Evolutionary conservation across 2,113 vertebrate species (phyloP), one percentile per base, ranked within the genome.

Genomic region (Glareola pratincola): DNA sequence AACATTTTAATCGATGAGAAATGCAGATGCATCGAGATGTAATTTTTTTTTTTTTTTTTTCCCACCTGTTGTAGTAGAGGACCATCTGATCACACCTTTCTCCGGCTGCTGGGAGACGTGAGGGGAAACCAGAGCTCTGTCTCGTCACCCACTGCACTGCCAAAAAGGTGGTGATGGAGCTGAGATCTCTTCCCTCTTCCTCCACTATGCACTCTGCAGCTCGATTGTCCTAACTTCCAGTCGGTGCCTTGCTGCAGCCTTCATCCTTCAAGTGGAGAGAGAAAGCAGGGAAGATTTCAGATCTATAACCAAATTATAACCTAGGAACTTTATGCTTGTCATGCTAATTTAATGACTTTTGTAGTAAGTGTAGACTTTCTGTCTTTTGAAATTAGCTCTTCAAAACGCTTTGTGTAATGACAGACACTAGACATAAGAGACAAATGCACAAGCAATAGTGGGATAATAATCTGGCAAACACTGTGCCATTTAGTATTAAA

Each of bases 371-470:
- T 97, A 85, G 97, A 96, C 97, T 98, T 97, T 95, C 96, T 96
- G 95, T 96, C 95, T 96, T 96, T 98, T 91, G 97, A 98, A 98
- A 97, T 98, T 93, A 97, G 96, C 93, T 97, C 97, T 98, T 96
- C 97, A 96, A 92, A 96, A 95, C 3, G 95, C 94, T 97, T 98
- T 97, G 96, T 95, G 95, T 98, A 97, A 98, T 97, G 97, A 98
- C 95, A 98, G 96, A 96, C 81, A 94, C 96, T 97, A 97, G 96
- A 97, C 95, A 94, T 94, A 94, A 96, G 95, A 97, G 96, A 98
- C 86, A 95, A 97, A 97, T 96, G 91, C 64, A 62, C 92, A 93
- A 93, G 95, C 87, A 91, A 92, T 95, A 95, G 86, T 63, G 88
- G 94, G 86, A 97, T 94, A 97, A 94, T 96, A 97, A 93, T 97